Conservation (phyloP, 2,113 vertebrate genomes). For the Rhynchopsitta pachyrhyncha region DNA sequence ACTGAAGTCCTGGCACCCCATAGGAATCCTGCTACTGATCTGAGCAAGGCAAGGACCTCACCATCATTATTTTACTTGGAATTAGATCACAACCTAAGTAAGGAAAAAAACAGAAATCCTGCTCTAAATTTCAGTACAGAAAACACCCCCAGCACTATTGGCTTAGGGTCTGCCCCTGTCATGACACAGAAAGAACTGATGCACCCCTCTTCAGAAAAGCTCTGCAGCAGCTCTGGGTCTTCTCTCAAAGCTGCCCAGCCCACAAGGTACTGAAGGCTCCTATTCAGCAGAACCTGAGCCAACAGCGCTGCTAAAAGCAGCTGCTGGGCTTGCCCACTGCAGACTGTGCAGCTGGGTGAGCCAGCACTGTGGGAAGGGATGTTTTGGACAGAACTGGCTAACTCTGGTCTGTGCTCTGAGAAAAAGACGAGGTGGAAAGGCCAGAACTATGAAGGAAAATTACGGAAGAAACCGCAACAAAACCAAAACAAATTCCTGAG, state of each 20-base stretch:
- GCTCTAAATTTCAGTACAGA: not conserved
- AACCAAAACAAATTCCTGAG: conserved; percentile 22
- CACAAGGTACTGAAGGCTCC: not conserved
- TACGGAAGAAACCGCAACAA: not conserved
- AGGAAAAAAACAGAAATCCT: not conserved
- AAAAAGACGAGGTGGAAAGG: not conserved
- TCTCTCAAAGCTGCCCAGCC: not conserved
- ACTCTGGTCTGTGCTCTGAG: not conserved
- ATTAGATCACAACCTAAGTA: not conserved
- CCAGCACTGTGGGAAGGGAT: not conserved
- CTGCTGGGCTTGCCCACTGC: not conserved
- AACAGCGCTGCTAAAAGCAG: not conserved
- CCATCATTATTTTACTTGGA: not conserved
- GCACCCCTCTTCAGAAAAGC: not conserved
- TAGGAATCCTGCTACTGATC: not conserved
- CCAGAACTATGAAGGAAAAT: not conserved
- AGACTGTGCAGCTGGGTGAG: not conserved
- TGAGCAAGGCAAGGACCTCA: not conserved
- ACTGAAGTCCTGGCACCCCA: not conserved
- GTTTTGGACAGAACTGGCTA: not conserved
- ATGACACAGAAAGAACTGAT: not conserved
- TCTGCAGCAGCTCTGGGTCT: not conserved
- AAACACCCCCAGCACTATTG: not conserved
- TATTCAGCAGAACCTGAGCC: not conserved
- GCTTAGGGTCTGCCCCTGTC: not conserved